These are phyloP conservation scores for Lepidotrigona ventralis DNA, from an alignment of 1,140 invertebrate genomes.

Conservation along the genomic window DNA sequence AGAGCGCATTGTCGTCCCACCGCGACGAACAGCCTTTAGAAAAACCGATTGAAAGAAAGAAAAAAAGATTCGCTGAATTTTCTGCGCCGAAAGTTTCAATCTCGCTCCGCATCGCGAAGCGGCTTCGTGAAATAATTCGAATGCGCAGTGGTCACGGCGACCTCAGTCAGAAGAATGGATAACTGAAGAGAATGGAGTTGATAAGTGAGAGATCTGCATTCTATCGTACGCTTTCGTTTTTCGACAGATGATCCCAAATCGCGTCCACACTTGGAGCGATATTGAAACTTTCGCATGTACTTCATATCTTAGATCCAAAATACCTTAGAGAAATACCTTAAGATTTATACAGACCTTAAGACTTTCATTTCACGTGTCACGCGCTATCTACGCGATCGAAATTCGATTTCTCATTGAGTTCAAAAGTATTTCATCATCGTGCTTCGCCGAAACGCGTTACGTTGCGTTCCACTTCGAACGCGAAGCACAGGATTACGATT, in stretches of 20 bases:
- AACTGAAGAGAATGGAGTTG: slow-evolving; percentile 42
- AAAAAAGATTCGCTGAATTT: not conserved
- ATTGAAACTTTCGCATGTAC: too few relatives aligned
- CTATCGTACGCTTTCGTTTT: not conserved
- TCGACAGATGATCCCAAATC: too few relatives aligned
- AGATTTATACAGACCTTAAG: too few relatives aligned
- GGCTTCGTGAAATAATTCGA: not conserved
- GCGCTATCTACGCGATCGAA: too few relatives aligned
- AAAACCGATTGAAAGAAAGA: not conserved
- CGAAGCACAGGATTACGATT: too few relatives aligned
- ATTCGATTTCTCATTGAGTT: too few relatives aligned
- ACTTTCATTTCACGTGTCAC: too few relatives aligned
- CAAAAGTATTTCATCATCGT: too few relatives aligned
- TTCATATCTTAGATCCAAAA: too few relatives aligned
- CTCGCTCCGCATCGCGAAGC: too few relatives aligned
- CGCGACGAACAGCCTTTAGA: not conserved
- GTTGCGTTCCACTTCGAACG: not conserved
- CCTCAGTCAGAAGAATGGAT: slow-evolving; percentile 46
- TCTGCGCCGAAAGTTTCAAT: not conserved
- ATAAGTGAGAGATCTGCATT: slow-evolving; percentile 43
- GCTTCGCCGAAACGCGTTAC: not conserved
- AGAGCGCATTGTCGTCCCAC: not conserved
- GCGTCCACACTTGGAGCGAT: too few relatives aligned
- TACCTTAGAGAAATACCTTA: too few relatives aligned
- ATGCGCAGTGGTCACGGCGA: slow-evolving; percentile 21